A percentile compares a stretch with the other conserved stretches of the same genome.
Evolutionary conservation across 2,888 invertebrate genomes (phyloP).

Genomic region (Noctua janthe): DNA sequence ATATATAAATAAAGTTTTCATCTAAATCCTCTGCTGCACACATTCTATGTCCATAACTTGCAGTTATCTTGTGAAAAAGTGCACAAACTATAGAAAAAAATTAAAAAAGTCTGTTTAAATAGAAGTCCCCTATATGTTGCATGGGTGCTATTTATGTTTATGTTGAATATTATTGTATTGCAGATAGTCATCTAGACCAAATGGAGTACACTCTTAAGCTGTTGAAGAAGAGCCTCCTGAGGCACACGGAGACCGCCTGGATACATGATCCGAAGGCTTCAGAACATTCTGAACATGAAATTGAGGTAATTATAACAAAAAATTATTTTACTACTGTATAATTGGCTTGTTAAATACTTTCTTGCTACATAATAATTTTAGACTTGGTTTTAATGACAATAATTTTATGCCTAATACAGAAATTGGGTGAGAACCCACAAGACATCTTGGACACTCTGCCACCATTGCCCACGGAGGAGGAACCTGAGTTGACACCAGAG

Average conservation of each 20-base stretch:
- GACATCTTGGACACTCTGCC: conserved; percentile 89
- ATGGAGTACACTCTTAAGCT: conserved; percentile 84
- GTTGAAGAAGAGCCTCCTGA: conserved; percentile 85
- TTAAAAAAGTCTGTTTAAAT: background rate
- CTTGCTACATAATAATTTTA: background rate
- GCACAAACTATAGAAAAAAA: background rate
- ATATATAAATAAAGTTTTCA: background rate
- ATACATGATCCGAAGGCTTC: conserved; percentile 73
- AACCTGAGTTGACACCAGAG: conserved; percentile 90
- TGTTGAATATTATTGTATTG: conserved; percentile 28
- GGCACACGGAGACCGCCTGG: conserved; percentile 78
- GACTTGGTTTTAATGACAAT: background rate
- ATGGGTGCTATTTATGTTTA: background rate
- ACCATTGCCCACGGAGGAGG: conserved; percentile 83
- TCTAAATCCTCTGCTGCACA: background rate
- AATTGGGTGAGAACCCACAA: conserved; percentile 82
- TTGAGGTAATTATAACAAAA: conserved; percentile 60
- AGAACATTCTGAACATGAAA: conserved; percentile 67
- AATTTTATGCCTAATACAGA: conserved; percentile 64
- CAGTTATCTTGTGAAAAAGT: background rate
- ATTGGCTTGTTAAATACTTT: background rate
- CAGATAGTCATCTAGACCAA: conserved; percentile 79
- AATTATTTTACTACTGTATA: background rate
- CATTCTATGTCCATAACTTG: background rate
- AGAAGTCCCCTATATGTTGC: background rate